These are phyloP conservation scores for Dexiosoma caninum DNA, from an alignment of 2,888 invertebrate species.

Conservation along the genomic window DNA sequence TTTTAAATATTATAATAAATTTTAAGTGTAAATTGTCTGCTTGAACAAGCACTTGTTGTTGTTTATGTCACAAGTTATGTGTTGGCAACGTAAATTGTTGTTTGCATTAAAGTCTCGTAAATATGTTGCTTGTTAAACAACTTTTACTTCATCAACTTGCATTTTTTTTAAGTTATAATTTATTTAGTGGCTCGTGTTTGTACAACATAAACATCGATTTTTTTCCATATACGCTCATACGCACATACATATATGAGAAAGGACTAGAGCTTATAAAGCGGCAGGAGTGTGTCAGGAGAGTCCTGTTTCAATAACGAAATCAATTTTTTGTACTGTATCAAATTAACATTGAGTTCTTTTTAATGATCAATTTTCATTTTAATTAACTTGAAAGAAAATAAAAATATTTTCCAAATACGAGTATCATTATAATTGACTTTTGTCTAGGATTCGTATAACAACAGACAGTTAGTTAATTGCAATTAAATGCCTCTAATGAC, in stretches of 20 bases:
- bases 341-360: neutral
- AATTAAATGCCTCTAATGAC: constrained; percentile 59
- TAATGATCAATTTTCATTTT: constrained; percentile 39
- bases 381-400: constrained; percentile 34
- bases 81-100: constrained; percentile 55
- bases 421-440: constrained; percentile 13
- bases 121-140: constrained; percentile 55
- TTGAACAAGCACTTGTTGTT: constrained; percentile 51
- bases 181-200: constrained; percentile 43
- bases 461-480: constrained; percentile 24
- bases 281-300: neutral
- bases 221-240: neutral
- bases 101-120: constrained; percentile 50
- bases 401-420: constrained; percentile 25
- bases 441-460: constrained; percentile 31
- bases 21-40: constrained; percentile 50
- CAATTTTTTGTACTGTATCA: neutral
- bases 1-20: constrained; percentile 43
- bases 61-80: constrained; percentile 54
- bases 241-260: neutral
- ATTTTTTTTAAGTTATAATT: constrained; percentile 21
- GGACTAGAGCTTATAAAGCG: neutral
- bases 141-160: constrained; percentile 53
- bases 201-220: neutral
- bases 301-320: neutral